These are phyloP conservation scores for Hipposideros armiger DNA, from an alignment of 2,113 vertebrate species.

Conservation along the genomic window DNA sequence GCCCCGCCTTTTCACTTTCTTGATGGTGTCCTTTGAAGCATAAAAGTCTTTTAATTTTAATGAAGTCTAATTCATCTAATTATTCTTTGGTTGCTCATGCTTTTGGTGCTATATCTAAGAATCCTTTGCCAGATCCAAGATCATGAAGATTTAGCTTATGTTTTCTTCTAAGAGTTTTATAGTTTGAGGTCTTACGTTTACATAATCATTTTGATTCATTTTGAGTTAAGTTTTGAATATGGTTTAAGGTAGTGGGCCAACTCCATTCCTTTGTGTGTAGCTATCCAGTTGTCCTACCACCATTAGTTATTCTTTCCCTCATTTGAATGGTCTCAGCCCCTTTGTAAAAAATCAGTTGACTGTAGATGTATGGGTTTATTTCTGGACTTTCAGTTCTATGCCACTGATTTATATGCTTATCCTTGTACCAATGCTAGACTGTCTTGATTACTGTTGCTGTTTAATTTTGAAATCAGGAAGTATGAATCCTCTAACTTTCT, in stretches of 20 bases:
- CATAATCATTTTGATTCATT: background rate
- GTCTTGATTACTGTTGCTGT: background rate
- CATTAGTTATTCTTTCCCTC: background rate
- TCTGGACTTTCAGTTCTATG: background rate
- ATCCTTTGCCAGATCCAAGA: background rate
- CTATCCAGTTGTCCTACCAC: background rate
- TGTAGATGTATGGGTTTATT: background rate
- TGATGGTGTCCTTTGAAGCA: background rate
- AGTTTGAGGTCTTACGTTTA: background rate
- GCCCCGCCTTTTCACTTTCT: background rate
- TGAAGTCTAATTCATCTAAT: background rate
- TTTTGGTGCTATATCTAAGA: background rate
- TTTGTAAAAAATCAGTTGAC: background rate
- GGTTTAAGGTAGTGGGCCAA: background rate
- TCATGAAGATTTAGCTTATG: background rate
- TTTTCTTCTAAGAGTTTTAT: background rate
- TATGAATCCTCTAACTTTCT: background rate
- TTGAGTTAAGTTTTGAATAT: background rate
- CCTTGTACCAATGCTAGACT: background rate
- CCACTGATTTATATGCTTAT: background rate
- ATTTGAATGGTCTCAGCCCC: background rate
- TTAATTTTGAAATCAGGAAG: background rate
- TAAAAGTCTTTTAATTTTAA: background rate
- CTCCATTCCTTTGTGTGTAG: background rate
- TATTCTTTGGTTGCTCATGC: background rate